These are phyloP conservation scores for Clarias magur DNA, from an alignment of 2,113 vertebrate species.

Conservation along the genomic window DNA sequence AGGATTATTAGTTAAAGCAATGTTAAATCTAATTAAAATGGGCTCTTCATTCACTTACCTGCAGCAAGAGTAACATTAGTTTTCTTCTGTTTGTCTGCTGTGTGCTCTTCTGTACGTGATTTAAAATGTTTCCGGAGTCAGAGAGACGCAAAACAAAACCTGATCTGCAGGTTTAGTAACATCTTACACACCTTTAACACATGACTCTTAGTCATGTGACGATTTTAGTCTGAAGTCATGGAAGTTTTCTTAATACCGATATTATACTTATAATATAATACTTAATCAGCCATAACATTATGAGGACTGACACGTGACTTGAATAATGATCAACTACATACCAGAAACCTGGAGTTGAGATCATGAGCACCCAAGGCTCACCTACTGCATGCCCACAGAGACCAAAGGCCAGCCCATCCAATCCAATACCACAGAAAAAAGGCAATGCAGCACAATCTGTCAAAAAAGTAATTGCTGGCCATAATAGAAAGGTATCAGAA, in stretches of 20 bases:
- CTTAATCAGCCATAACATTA: too few relatives aligned
- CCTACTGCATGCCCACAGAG: too few relatives aligned
- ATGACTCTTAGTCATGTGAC: not conserved
- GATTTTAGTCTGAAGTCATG: not conserved
- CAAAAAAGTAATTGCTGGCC: too few relatives aligned
- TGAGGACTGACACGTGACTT: too few relatives aligned
- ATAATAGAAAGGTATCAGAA: too few relatives aligned
- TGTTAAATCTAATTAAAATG: not conserved
- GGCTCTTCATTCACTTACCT: conserved; percentile 57
- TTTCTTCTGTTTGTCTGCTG: conserved; percentile 16
- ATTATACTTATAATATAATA: too few relatives aligned
- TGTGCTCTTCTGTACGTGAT: conserved; percentile 6
- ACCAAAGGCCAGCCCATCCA: too few relatives aligned
- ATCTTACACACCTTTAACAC: conserved; percentile 34
- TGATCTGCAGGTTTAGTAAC: conserved; percentile 59
- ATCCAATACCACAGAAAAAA: too few relatives aligned
- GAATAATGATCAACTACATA: too few relatives aligned
- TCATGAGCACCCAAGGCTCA: too few relatives aligned
- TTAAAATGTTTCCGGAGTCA: conserved; percentile 30
- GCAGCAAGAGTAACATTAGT: conserved; percentile 65
- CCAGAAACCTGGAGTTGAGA: too few relatives aligned
- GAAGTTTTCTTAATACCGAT: not conserved
- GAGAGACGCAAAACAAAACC: conserved; percentile 55
- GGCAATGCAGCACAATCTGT: too few relatives aligned
- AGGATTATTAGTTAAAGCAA: not conserved